Conservation (phyloP, 1,140 invertebrate genomes). For the Drusus annulatus region DNA sequence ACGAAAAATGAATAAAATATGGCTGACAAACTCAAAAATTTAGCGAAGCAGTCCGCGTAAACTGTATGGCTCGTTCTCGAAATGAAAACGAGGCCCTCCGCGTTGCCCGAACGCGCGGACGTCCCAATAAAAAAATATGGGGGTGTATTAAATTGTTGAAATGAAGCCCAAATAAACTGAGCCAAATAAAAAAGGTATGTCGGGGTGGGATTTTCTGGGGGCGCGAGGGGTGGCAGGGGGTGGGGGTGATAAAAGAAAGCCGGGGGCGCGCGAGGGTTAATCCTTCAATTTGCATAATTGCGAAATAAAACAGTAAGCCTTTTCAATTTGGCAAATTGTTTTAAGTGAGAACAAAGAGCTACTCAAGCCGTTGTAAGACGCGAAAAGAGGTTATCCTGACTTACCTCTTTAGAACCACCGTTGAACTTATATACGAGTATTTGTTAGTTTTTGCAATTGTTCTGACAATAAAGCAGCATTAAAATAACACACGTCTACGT, state of each 20-base stretch:
- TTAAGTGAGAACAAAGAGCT: slow-evolving; percentile 58
- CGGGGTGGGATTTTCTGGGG: background rate
- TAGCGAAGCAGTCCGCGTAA: background rate
- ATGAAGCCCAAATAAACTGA: slow-evolving; percentile 29
- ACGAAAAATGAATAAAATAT: no score
- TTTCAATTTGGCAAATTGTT: slow-evolving; percentile 60
- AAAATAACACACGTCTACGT: no score
- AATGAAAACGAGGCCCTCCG: slow-evolving; percentile 5
- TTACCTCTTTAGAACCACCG: background rate
- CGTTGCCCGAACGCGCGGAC: slow-evolving; percentile 24
- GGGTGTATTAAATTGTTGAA: slow-evolving; percentile 38
- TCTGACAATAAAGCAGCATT: no score
- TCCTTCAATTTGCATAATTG: slow-evolving; percentile 59
- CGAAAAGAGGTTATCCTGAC: slow-evolving; percentile 6
- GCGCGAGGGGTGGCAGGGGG: background rate
- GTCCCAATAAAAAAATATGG: slow-evolving; percentile 35
- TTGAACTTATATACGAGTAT: no score
- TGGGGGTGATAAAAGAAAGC: slow-evolving; percentile 34
- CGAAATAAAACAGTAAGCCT: slow-evolving; percentile 60
- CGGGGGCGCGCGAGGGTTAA: slow-evolving; percentile 40
- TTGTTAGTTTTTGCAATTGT: no score
- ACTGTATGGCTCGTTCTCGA: slow-evolving; percentile 23
- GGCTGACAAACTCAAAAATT: no score
- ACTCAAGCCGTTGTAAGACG: slow-evolving; percentile 26
- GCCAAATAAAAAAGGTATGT: slow-evolving; percentile 36